Conservation (phyloP, 2,797 vertebrate species). For the Melanotaenia maccullochi region DNA sequence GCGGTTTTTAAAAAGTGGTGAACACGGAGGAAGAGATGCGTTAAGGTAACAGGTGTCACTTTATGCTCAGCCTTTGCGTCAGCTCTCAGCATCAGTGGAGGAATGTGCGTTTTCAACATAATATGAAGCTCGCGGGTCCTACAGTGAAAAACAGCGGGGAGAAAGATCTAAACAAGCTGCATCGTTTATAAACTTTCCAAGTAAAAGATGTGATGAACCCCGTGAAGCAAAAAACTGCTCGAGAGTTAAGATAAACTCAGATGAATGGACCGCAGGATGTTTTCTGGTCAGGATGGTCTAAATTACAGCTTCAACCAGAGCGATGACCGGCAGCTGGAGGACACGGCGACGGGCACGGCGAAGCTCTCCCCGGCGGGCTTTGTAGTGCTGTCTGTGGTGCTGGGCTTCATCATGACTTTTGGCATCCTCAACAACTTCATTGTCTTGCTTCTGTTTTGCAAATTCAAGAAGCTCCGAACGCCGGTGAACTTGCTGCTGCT, state of each 20-base stretch:
- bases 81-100: conserved; percentile 1
- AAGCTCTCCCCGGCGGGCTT: conserved; percentile 85
- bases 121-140: conserved; percentile 6
- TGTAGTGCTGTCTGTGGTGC: conserved; percentile 85
- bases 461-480: conserved; percentile 90
- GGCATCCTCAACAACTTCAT: conserved; percentile 91
- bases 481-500: conserved; percentile 92
- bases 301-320: conserved; percentile 82
- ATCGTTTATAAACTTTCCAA: conserved; percentile 43
- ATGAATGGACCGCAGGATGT: conserved; percentile 67
- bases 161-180: conserved; percentile 4
- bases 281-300: conserved; percentile 73
- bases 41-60: conserved; percentile 48
- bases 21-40: conserved; percentile 6
- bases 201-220: conserved; percentile 4
- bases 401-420: conserved; percentile 90
- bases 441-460: conserved; percentile 90
- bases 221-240: neutral
- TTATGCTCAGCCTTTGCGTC: neutral
- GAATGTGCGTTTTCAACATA: conserved; percentile 21
- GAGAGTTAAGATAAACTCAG: conserved; percentile 40
- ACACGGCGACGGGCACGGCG: conserved; percentile 49
- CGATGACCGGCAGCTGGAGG: conserved; percentile 70
- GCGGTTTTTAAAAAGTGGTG: conserved; percentile 1
- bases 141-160: conserved; percentile 14